These are phyloP conservation scores for Papilio xuthus DNA, from an alignment of 1,140 invertebrate genomes.

Conservation along the genomic window DNA sequence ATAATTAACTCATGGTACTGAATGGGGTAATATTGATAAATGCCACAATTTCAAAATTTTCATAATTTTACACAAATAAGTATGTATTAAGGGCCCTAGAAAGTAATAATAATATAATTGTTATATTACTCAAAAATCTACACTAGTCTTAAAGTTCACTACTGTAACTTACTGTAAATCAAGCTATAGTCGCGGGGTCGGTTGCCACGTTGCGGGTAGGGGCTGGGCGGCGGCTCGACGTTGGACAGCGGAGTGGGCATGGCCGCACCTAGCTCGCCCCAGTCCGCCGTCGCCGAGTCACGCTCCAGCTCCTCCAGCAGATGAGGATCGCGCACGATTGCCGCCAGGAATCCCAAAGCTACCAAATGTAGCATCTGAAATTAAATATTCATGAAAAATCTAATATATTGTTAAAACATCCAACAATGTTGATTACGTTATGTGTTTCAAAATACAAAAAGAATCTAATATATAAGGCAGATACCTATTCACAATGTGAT, in stretches of 20 bases:
- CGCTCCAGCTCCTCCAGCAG: conserved; percentile 82
- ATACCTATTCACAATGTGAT: too few relatives aligned
- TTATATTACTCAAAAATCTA: too few relatives aligned
- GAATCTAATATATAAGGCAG: too few relatives aligned
- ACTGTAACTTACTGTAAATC: conserved; percentile 80
- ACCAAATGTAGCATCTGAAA: conserved; percentile 87
- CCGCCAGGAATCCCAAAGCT: conserved; percentile 86
- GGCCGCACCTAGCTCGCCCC: conserved; percentile 74
- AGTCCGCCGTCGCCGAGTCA: conserved; percentile 67
- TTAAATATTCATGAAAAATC: conserved; percentile 39
- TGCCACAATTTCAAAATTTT: too few relatives aligned
- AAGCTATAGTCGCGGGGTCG: conserved; percentile 80
- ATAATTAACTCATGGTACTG: too few relatives aligned
- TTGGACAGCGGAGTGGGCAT: conserved; percentile 87
- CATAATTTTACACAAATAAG: too few relatives aligned
- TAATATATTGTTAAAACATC: not conserved
- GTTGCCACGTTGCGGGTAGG: conserved; percentile 72
- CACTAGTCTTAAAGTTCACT: too few relatives aligned
- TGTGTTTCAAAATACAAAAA: too few relatives aligned
- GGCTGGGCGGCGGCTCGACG: conserved; percentile 83
- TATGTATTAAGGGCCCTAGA: too few relatives aligned
- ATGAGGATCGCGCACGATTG: conserved; percentile 87
- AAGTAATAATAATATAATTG: too few relatives aligned
- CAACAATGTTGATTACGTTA: not conserved
- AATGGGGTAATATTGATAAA: too few relatives aligned